Conservation (phyloP, 2,113 vertebrate genomes). For the Raja brachyura region DNA sequence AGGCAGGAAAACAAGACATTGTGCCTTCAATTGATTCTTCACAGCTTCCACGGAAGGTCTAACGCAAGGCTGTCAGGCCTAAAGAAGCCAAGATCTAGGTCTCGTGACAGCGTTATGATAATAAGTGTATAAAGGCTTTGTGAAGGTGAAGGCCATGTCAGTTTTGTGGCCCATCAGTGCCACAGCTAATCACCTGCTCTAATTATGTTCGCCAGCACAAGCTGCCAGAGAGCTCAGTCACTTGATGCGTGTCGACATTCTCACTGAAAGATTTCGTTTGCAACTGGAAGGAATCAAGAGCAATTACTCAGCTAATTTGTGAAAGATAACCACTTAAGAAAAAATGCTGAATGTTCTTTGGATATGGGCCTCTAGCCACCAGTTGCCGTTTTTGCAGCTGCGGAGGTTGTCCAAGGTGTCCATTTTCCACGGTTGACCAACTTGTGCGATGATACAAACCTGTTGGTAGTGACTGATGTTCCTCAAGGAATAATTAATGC, state of each 20-base stretch:
- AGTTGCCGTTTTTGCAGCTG: neutral
- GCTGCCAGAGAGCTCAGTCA: neutral
- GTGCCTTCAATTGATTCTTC: too few relatives aligned
- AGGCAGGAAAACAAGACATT: neutral
- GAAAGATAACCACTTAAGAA: neutral
- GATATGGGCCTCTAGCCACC: neutral
- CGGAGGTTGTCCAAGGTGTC: neutral
- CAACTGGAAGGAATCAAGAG: neutral
- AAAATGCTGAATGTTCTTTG: neutral
- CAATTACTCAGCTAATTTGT: neutral
- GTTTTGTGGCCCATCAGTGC: neutral
- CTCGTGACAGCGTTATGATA: neutral
- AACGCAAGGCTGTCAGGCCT: too few relatives aligned
- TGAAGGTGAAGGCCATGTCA: neutral
- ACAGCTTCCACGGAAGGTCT: too few relatives aligned
- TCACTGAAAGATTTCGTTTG: constrained; percentile 1
- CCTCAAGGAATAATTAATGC: neutral
- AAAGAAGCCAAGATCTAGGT: neutral
- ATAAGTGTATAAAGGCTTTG: neutral
- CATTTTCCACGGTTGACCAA: neutral
- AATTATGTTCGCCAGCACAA: neutral
- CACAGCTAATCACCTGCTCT: neutral
- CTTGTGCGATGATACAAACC: neutral
- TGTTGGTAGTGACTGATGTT: neutral
- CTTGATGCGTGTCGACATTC: neutral